phyloP scores from a whole-genome alignment of 2,113 vertebrate genomes.

The Ceyx melanurus region DNA sequence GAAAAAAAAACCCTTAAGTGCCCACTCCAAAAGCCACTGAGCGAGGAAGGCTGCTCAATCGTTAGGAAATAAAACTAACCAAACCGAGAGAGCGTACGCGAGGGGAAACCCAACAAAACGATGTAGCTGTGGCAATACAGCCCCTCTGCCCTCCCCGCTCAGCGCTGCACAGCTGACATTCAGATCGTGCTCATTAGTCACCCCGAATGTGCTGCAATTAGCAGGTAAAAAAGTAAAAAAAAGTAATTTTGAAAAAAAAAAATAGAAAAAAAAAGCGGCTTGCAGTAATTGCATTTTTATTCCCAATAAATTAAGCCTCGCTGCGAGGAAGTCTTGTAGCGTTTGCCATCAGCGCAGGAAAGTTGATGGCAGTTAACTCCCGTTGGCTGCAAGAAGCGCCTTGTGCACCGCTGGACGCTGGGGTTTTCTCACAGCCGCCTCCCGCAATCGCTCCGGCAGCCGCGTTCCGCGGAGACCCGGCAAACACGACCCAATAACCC shows the following conservation, averaged over 20 bases:
- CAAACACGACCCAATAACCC: accelerated
- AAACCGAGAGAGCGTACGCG: accelerated
- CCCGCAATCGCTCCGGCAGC: neutral
- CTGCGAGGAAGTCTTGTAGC: neutral
- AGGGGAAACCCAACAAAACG: neutral
- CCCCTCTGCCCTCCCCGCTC: neutral
- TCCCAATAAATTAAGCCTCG: neutral
- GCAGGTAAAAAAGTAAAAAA: accelerated
- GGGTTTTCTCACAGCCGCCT: accelerated
- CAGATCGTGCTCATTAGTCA: neutral
- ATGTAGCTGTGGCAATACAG: neutral
- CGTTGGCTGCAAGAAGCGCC: neutral
- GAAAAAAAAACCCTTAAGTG: neutral
- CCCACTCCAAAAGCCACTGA: neutral
- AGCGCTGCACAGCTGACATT: neutral
- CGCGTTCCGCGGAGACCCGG: neutral
- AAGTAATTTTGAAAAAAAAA: neutral
- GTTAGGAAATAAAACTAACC: neutral
- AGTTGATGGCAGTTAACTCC: neutral
- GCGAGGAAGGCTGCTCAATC: neutral
- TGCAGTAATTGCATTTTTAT: neutral
- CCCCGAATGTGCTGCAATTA: neutral
- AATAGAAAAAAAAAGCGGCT: neutral
- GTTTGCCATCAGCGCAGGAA: neutral
- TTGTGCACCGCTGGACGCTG: neutral